Percentiles rank a stretch among this genome's conserved stretches.
phyloP scores from a whole-genome alignment of 2,113 vertebrate genomes.

The Ranitomeya variabilis region DNA sequence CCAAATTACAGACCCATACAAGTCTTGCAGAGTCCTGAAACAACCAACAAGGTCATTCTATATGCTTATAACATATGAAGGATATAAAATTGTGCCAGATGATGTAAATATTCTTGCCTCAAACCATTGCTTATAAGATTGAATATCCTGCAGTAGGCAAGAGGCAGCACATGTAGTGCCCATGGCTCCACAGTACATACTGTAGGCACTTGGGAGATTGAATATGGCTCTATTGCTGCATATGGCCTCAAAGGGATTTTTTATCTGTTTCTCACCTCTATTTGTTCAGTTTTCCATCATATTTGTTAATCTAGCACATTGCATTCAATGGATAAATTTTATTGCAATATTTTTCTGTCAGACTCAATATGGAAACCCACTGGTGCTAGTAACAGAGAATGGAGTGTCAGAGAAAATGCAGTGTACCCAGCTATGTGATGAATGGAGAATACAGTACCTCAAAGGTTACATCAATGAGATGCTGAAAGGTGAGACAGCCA shows the following conservation, averaged over 20 bases:
- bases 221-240: neutral
- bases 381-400: conserved; percentile 90
- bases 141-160: neutral
- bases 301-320: neutral
- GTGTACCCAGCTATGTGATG: conserved; percentile 86
- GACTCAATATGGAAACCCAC: conserved; percentile 89
- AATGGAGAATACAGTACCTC: conserved; percentile 88
- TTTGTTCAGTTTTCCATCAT: neutral
- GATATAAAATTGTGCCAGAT: neutral
- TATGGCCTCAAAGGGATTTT: neutral
- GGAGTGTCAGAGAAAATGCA: conserved; percentile 82
- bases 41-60: neutral
- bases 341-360: conserved; percentile 63
- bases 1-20: neutral
- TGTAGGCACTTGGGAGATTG: neutral
- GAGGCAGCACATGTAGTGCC: neutral
- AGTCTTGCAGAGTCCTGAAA: no score
- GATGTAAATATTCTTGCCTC: neutral
- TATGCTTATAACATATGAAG: neutral
- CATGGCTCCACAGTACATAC: neutral
- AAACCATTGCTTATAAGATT: neutral
- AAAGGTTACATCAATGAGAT: conserved; percentile 92
- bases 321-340: neutral
- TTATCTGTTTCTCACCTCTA: neutral
- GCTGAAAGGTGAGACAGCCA: conserved; percentile 82